Evolutionary conservation across 2,113 vertebrate species (phyloP).

Genomic region (Dasyornis broadbenti): DNA sequence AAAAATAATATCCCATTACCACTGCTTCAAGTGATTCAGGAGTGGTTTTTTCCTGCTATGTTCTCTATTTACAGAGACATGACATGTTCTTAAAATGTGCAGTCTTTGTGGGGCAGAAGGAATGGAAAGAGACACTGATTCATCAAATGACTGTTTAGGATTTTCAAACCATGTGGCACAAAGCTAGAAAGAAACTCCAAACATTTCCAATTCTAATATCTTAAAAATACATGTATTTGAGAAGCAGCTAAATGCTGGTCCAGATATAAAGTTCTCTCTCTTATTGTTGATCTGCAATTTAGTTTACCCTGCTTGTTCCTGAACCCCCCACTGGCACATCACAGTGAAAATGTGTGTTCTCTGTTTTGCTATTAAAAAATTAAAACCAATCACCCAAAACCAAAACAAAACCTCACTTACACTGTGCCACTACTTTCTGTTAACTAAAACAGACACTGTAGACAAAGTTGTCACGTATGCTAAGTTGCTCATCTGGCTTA

Average conservation of each 20-base stretch:
- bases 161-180: constrained; percentile 25
- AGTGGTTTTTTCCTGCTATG: neutral
- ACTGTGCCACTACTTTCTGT: neutral
- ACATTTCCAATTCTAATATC: neutral
- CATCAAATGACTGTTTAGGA: constrained; percentile 7
- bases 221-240: neutral
- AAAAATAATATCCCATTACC: neutral
- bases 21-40: neutral
- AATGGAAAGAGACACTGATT: constrained; percentile 32
- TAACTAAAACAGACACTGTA: neutral
- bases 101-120: constrained; percentile 6
- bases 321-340: neutral
- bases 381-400: neutral
- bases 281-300: neutral
- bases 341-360: neutral
- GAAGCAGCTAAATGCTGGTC: neutral
- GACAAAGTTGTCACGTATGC: neutral
- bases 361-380: neutral
- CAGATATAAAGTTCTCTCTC: neutral
- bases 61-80: constrained; percentile 20
- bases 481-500: neutral
- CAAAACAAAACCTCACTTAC: neutral
- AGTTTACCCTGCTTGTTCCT: neutral
- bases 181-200: constrained; percentile 20
- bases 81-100: constrained; percentile 17